These are phyloP conservation scores for Arbacia lixula DNA, from an alignment of 53 echinoderm and acorn worm species.

Conservation along the genomic window DNA sequence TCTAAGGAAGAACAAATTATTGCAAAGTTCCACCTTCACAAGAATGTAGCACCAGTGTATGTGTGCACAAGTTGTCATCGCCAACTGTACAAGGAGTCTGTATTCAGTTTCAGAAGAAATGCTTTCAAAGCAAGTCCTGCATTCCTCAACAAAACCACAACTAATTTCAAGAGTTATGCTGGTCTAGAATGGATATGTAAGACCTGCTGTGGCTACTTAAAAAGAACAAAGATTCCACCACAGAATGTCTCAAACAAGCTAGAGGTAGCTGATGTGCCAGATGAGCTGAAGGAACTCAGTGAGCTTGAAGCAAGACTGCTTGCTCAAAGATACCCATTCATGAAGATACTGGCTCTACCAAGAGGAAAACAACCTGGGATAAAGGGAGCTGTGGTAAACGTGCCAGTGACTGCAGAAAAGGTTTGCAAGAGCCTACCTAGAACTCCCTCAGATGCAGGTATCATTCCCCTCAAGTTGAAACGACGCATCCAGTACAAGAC, in stretches of 20 bases:
- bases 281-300: constrained; percentile 33
- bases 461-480: constrained; percentile 55
- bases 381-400: constrained; percentile 61
- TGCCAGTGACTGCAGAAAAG: constrained; percentile 29
- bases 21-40: not conserved
- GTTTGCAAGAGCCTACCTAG: constrained; percentile 38
- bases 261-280: constrained; percentile 31
- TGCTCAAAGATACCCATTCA: constrained; percentile 52
- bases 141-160: not conserved
- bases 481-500: constrained; percentile 30
- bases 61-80: constrained; percentile 48
- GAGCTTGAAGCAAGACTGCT: constrained; percentile 45
- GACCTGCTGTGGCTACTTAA: constrained; percentile 36
- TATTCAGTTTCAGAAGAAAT: constrained; percentile 3
- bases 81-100: constrained; percentile 38
- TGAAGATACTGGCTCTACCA: constrained; percentile 60
- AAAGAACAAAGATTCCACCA: constrained; percentile 24
- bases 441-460: constrained; percentile 13
- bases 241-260: constrained; percentile 43
- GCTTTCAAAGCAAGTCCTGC: not conserved
- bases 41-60: constrained; percentile 22
- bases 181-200: constrained; percentile 50
- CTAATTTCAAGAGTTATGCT: not conserved
- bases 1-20: not conserved
- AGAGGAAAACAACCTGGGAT: constrained; percentile 42